Evolutionary conservation across 2,888 invertebrate genomes (phyloP), one percentile per base, ranked within the genome.

Genomic region (Pandemis heparana): DNA sequence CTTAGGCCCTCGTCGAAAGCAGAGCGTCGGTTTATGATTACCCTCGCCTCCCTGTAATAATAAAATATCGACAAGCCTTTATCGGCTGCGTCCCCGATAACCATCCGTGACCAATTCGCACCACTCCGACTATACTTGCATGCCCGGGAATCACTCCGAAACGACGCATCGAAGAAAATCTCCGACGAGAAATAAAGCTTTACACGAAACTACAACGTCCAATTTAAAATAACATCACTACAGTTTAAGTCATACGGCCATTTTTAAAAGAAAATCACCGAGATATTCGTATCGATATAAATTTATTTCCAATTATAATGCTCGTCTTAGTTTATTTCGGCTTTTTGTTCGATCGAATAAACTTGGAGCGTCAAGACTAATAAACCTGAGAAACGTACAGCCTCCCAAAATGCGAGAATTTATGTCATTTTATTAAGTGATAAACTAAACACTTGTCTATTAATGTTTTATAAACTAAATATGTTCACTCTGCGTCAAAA

Each of bases 41-140:
- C 89, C 81, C 77, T 83, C 82, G 83, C 83, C 85, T 81, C 85
- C 87, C 89, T 86, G 87, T 90, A 91, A 92, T 86, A 85, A 86
- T 91, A 92, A 92, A 91, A 91, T 86, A 90, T 92, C 89, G 89
- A 88, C 90, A 89, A 80, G 87, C 88, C 87, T 92, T 92, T 92
- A 94, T 92, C 92, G 91, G 86, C 84, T 89, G 91, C 89, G 86
- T 89, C 82, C 86, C 87, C 92, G 94, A 94, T 94, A 94, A 94
- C 89, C 91, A 92, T 89, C 92, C 93, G 92, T 92, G 93, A 94
- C 94, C 92, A 93, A 94, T 94, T 92, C 85, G 89, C 92, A 90
- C 88, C 92, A 90, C 88, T 89, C 88, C 79, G 77, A 84, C 84
- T 85, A 84, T 82, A 81, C 83, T 79, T 79, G 84, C 79, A 81